Evolutionary conservation across 2,797 vertebrate species (phyloP), one percentile per base, ranked within the genome.

Genomic region (Amblyraja radiata): DNA sequence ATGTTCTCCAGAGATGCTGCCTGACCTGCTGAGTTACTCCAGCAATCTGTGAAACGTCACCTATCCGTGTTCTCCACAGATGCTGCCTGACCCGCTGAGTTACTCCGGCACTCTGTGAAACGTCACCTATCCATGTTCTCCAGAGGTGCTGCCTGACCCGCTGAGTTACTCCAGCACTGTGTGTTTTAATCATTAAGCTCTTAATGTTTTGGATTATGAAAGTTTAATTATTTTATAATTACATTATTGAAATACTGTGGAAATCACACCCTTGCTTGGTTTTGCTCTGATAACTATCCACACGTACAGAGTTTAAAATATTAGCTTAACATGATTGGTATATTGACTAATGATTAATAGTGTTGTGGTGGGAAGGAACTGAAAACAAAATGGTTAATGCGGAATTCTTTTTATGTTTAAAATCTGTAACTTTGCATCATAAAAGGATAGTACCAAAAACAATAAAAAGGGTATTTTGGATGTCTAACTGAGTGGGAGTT

Each of bases 391-490:
- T 10, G 28, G 76, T 28, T 18, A 76, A 54, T 92, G 36, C 36
- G 25, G 16, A 28, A 5, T 68, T 46, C 11, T 76, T 91, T 46
- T 14, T 76, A 74, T 23, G 2, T 76, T 86, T 76, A 74, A 79
- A 93, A 88, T 36, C 94, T 94, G 93, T 94, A 0, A 93, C 93
- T 71, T 0, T 86, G 28, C 94, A 58, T 54, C 90, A 95, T 94
- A 94, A 95, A 95, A 36, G 0, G 79, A 1, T 95, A 94, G 25
- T 94, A 93, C 95, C 96, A 95, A 81, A 73, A 93, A 16, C 95
- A 96, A 0, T 93, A 94, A 71, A 95, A 83, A 71, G 14, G n/a
- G 0, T 68, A 71, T 18, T 90, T 93, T 1, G 74, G 28, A 0
- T 0, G 0, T 39, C 54, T 25, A 93, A 79, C n/a, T 7, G 36